A percentile compares a stretch with the other conserved stretches of the same genome.
phyloP scores from a whole-genome alignment of 2,797 vertebrate species.

The Falco columbarius region DNA sequence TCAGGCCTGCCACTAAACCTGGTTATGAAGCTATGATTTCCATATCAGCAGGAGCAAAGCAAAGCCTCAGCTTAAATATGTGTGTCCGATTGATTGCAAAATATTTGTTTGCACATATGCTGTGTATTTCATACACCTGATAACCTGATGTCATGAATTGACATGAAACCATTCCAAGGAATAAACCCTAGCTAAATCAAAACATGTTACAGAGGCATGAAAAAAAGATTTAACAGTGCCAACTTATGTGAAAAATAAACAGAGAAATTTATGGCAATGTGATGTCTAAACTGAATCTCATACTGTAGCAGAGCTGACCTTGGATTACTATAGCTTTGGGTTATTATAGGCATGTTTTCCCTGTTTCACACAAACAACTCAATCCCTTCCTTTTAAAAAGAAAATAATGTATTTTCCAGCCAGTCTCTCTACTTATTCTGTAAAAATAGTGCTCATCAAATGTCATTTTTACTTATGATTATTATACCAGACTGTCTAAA shows the following conservation, averaged over 20 bases:
- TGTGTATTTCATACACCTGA: not conserved
- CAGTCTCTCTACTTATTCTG: not conserved
- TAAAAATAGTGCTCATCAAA: not conserved
- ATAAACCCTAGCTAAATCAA: not conserved
- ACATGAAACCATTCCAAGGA: not conserved
- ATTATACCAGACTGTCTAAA: not conserved
- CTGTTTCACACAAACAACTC: not conserved
- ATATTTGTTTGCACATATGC: not conserved
- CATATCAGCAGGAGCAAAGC: not conserved
- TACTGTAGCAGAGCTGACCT: not conserved
- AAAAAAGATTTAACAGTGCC: not conserved
- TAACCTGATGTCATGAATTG: not conserved
- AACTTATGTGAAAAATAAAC: not conserved
- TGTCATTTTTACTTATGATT: conserved; percentile 6
- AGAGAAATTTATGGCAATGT: not conserved
- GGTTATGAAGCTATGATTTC: not conserved
- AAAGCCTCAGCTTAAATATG: not conserved
- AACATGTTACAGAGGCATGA: not conserved
- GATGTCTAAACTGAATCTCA: not conserved
- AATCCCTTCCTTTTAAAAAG: not conserved
- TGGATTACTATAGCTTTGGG: not conserved
- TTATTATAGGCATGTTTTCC: not conserved
- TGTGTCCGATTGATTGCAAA: not conserved
- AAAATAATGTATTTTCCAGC: not conserved
- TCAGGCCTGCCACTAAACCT: not conserved